Evolutionary conservation across 2,797 vertebrate genomes (phyloP).

Genomic region (Hemitrygon akajei): DNA sequence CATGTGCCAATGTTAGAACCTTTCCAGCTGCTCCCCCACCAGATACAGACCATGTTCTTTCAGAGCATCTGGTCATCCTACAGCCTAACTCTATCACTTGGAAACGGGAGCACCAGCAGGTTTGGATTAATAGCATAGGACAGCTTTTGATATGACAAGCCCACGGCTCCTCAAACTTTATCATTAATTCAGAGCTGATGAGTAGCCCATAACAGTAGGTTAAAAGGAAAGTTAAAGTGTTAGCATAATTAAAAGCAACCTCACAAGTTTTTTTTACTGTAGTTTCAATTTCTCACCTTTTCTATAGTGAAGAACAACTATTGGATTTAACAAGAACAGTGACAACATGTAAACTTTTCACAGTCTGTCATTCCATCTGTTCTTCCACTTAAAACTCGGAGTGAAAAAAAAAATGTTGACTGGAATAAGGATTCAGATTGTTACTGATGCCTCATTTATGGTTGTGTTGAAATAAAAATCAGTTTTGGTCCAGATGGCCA

Average conservation of each 20-base stretch:
- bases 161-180: too few species aligned
- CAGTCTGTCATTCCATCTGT: conserved; percentile 29
- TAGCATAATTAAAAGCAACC: conserved; percentile 9
- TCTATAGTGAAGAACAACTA: background rate
- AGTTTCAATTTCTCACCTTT: conserved; percentile 30
- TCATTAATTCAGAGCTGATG: too few species aligned
- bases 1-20: background rate
- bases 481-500: conserved; percentile 1
- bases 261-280: background rate
- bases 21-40: background rate
- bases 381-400: background rate
- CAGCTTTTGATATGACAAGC: too few species aligned
- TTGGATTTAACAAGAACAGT: background rate
- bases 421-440: background rate
- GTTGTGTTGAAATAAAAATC: background rate
- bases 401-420: background rate
- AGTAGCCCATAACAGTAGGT: background rate
- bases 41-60: background rate
- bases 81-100: background rate
- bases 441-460: background rate
- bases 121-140: too few species aligned
- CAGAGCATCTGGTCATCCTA: background rate
- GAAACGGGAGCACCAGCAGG: too few species aligned
- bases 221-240: background rate
- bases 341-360: background rate